Percentiles rank a stretch among this genome's conserved stretches.
phyloP scores from a whole-genome alignment of 2,113 vertebrate species.

The Pluvianellus socialis region DNA sequence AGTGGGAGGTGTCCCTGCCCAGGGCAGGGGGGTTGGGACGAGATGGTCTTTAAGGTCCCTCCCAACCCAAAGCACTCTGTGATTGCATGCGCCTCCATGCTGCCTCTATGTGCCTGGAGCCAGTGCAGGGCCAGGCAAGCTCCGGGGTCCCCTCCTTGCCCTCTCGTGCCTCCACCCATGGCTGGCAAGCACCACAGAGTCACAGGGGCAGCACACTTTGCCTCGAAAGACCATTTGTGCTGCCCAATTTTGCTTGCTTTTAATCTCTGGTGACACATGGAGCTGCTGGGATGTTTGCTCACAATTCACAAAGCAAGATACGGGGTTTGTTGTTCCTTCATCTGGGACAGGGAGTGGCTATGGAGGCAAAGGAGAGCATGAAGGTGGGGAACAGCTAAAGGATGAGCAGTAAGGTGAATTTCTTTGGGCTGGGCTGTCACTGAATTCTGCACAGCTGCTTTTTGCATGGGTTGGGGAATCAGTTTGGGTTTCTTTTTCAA shows the following conservation, averaged over 20 bases:
- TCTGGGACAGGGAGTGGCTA: background rate
- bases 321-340: background rate
- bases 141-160: background rate
- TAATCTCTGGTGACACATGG: background rate
- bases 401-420: background rate
- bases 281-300: background rate
- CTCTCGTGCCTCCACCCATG: fast-evolving
- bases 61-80: too few species aligned
- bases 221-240: background rate
- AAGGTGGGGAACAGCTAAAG: background rate
- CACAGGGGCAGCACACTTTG: background rate
- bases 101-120: background rate
- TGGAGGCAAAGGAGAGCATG: background rate
- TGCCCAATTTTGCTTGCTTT: background rate
- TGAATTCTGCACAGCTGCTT: background rate
- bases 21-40: too few species aligned
- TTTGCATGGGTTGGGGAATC: background rate
- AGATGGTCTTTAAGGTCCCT: too few species aligned
- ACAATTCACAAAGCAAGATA: background rate
- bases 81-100: background rate
- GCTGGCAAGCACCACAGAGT: background rate
- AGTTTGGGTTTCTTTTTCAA: background rate
- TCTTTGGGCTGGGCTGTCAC: background rate
- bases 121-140: background rate
- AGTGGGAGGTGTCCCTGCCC: too few species aligned